Evolutionary conservation across 2,113 vertebrate genomes (phyloP), one percentile per base, ranked within the genome.

Genomic region (Chaetops frenatus): DNA sequence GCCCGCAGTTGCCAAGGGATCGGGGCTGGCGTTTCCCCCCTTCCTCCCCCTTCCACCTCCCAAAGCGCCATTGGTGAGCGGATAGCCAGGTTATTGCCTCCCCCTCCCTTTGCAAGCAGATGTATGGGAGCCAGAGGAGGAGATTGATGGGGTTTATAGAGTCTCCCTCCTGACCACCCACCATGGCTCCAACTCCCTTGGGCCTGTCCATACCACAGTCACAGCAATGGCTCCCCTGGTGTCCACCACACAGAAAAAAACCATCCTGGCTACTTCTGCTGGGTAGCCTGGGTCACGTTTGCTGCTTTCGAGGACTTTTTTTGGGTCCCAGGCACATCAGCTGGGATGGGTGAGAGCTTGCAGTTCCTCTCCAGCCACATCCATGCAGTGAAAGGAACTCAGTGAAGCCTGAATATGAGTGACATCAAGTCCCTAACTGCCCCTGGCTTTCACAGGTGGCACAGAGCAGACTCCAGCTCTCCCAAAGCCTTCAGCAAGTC

Each of bases 1-100:
- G 96, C 77, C 94, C 5, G 35, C 85, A 91, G 97, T 98, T 97
- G 93, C 98, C 97, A 96, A 97, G 96, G 94, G 92, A 98, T 97
- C 47, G 1, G 92, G 86, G 76, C 79, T 97, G 97, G 97, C 92
- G 95, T 95, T 97, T 97, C 97, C 97, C 96, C 97, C 94, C 62
- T 97, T 96, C 95, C 94, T 95, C 86, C 81, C 87, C 94, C 88
- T 95, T 95, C 94, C 78, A 81, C 96, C 96, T 94, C 91, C 94
- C 93, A 96, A 88, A 86, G 92, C 79, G 40, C 79, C 96, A 92
- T 12, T 92, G 82, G 79, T 73, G 88, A 92, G 93, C 0, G 28
- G 79, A 96, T 38, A 91, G 92, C 58, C 85, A 96, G 94, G 92
- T 96, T 96, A 97, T 90, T 93, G 87, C 93, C 87, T 96, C 90